phyloP scores from a whole-genome alignment of 2,888 invertebrate species.

The Phortica okadai region DNA sequence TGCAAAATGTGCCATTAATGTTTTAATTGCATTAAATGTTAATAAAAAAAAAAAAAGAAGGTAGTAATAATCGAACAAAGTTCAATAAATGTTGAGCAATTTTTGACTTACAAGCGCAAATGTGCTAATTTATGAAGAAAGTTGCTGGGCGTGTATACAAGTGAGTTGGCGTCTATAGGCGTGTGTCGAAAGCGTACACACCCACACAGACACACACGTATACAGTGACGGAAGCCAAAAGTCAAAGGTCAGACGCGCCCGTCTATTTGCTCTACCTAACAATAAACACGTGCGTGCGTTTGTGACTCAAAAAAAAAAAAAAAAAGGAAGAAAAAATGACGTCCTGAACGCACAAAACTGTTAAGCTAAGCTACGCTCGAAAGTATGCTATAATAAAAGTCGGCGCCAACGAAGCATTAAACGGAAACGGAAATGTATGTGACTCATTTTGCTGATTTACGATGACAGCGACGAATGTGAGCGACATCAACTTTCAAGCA shows the following conservation, averaged over 20 bases:
- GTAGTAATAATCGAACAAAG: too few species aligned
- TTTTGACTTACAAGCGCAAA: too few species aligned
- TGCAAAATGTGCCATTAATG: too few species aligned
- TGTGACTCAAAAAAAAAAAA: neutral
- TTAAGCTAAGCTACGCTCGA: constrained; percentile 31
- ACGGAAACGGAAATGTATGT: constrained; percentile 24
- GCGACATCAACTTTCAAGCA: too few species aligned
- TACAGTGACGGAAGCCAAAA: constrained; percentile 3
- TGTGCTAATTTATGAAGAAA: too few species aligned
- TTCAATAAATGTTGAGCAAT: too few species aligned
- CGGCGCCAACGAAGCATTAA: constrained; percentile 41
- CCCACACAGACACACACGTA: neutral
- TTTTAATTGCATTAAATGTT: too few species aligned
- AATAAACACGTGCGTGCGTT: constrained; percentile 19
- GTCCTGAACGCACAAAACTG: neutral
- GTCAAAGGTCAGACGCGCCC: constrained; percentile 17
- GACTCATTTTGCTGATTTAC: constrained; percentile 40
- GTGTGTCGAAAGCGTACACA: neutral
- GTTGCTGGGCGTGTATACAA: too few species aligned
- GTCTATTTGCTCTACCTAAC: constrained; percentile 1
- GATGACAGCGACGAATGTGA: constrained; percentile 24
- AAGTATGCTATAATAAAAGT: constrained; percentile 40
- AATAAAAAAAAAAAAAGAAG: too few species aligned
- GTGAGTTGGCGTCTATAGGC: neutral
- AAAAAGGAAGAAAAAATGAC: neutral